Percentiles rank a stretch among this genome's conserved stretches.
Evolutionary conservation across 2,888 invertebrate genomes (phyloP).

Genomic region (Sthenelais limicola): DNA sequence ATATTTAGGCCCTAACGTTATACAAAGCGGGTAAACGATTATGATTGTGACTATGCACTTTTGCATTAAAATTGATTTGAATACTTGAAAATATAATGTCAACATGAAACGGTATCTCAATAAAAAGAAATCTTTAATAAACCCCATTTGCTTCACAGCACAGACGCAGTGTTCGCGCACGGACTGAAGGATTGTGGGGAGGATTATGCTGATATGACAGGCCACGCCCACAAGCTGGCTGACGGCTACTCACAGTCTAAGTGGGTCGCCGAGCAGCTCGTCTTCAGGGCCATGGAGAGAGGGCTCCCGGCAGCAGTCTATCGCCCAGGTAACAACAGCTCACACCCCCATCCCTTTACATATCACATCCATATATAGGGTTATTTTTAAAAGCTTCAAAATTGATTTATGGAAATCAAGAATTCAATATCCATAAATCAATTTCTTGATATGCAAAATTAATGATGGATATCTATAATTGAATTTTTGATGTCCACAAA

Average conservation of each 20-base stretch:
- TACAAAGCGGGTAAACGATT: too few species aligned
- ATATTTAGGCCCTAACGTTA: too few species aligned
- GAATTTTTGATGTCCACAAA: too few species aligned
- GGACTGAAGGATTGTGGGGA: constrained; percentile 66
- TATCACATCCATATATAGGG: too few species aligned
- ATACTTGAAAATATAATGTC: too few species aligned
- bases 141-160: constrained; percentile 65
- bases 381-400: too few species aligned
- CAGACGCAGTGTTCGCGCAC: constrained; percentile 71
- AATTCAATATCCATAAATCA: constrained; percentile 21
- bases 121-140: too few species aligned
- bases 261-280: constrained; percentile 73
- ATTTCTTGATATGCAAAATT: constrained; percentile 8
- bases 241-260: constrained; percentile 73
- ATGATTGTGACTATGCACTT: too few species aligned
- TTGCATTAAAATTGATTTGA: too few species aligned
- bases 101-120: too few species aligned
- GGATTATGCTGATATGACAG: constrained; percentile 60
- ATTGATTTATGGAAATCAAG: too few species aligned
- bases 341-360: too few species aligned
- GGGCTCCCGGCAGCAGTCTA: constrained; percentile 72
- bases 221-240: constrained; percentile 58
- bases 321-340: constrained; percentile 71
- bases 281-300: constrained; percentile 64
- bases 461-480: neutral